A percentile compares a stretch with the other conserved stretches of the same genome.
These are phyloP conservation scores for Chydorus sphaericus DNA, from an alignment of 2,888 invertebrate species.

Conservation along the genomic window DNA sequence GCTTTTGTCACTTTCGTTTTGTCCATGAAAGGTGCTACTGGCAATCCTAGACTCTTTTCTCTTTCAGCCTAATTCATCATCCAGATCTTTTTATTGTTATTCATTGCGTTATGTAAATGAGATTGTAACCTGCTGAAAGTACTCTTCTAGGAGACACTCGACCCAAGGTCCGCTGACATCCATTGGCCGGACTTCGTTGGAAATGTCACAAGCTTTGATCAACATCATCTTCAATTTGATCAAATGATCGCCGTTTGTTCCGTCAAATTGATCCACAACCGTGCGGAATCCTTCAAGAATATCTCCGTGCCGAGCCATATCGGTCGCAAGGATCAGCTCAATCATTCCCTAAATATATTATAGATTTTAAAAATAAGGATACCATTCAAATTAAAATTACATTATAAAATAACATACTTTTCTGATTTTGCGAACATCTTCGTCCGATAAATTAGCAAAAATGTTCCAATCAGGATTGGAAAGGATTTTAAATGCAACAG, in stretches of 20 bases:
- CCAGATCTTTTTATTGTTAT: background rate
- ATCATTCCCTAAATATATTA: slow-evolving; percentile 25
- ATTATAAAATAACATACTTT: slow-evolving; percentile 12
- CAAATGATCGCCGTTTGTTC: slow-evolving; percentile 25
- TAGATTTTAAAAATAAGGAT: background rate
- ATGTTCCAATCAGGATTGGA: slow-evolving; percentile 31
- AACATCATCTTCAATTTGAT: slow-evolving; percentile 31
- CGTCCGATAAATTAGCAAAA: slow-evolving; percentile 27
- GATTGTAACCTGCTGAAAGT: slow-evolving; percentile 30
- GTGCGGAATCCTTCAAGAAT: slow-evolving; percentile 28
- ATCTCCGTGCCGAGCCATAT: slow-evolving; percentile 30
- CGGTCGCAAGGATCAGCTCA: slow-evolving; percentile 29
- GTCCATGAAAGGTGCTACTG: slow-evolving; percentile 33
- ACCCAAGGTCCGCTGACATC: slow-evolving; percentile 32
- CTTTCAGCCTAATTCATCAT: slow-evolving; percentile 30
- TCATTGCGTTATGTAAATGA: too few relatives aligned
- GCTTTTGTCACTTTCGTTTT: slow-evolving; percentile 31
- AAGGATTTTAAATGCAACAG: slow-evolving; percentile 30
- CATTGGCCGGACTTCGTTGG: slow-evolving; percentile 31
- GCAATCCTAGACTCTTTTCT: slow-evolving; percentile 30
- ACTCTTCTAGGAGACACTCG: slow-evolving; percentile 31
- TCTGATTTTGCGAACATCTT: slow-evolving; percentile 25
- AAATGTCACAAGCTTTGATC: slow-evolving; percentile 33
- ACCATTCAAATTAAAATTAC: background rate
- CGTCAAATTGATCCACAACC: slow-evolving; percentile 26